Conservation (phyloP, 2,888 invertebrate species). For the Drosophila demipolita region DNA sequence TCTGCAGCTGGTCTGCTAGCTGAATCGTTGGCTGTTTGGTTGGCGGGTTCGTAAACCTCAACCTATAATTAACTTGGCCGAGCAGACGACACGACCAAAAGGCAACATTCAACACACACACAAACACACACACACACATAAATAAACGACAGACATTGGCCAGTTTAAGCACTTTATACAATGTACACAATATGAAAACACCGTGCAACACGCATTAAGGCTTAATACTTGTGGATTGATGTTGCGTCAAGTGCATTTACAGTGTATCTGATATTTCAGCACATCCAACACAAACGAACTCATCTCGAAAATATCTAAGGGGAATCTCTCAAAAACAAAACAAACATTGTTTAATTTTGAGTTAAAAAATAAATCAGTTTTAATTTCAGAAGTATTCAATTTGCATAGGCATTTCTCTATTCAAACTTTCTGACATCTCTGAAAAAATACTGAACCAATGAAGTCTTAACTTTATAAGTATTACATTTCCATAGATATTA, state of each 20-base stretch:
- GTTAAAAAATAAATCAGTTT: not conserved
- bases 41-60: constrained; percentile 80
- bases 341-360: not conserved
- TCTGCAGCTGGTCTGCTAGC: constrained; percentile 53
- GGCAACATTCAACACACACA: constrained; percentile 29
- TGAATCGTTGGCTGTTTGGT: not conserved
- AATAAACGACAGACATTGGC: constrained; percentile 32
- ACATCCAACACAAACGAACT: not conserved
- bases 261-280: not conserved
- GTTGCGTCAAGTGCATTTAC: not conserved
- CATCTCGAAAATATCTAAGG: not conserved
- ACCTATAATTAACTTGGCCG: constrained; percentile 78
- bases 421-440: too few species aligned
- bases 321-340: not conserved
- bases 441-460: not conserved
- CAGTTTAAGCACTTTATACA: constrained; percentile 27
- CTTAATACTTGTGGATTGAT: not conserved
- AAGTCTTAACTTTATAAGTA: not conserved
- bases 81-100: constrained; percentile 63
- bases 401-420: not conserved
- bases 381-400: fast-evolving
- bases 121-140: constrained; percentile 9
- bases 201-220: not conserved
- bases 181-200: constrained; percentile 2
- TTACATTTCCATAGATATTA: not conserved